Base-by-base conservation (phyloP, 92 coral and sea anemone species). In the Chrysogorgia sp. region DNA sequence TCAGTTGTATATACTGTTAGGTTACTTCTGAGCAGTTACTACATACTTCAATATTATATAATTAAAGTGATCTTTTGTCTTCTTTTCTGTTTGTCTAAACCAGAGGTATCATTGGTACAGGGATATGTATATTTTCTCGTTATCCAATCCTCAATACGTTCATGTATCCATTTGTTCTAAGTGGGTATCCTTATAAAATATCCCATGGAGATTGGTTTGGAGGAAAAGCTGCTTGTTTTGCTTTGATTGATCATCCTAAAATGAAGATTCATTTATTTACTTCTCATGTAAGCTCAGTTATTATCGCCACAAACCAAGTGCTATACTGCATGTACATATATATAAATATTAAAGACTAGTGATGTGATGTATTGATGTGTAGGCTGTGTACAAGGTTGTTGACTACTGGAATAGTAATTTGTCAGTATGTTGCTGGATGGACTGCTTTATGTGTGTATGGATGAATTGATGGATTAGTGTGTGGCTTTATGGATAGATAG, bases 141-240 rank as follows among this genome's bases (percentile, higher is more conserved):
- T 89, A 79, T 48, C 97, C 98, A 8, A 91, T 94, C 50, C 83
- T 90, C 62, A 93, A 94, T 28, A 85, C 87, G 41, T 94, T 89
- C 71, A 71, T 82, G 0, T 94, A 91, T 64, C 97, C 96, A 26
- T 94, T 81, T 47, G 64, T 96, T 45, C 83, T 92, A 21, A 94
- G 88, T 87, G 98, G 98, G 40, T 92, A 92, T 69, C 71, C 88
- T 81, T 90, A 94, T 50, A 87, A 88, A 52, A 12, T 94, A 30
- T 87, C 85, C 29, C 98, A 94, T 81, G 98, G 92, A 1, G 98
- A 94, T 70, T 94, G 98, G 98, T 94, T 89, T 85, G 98, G 97
- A 5, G 98, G 98, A 40, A 94, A 94, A 69, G 88, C 89, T 17
- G 92, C 76, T 61, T 90, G 97, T n/a, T 92, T 83, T 76, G 92